phyloP scores from a whole-genome alignment of 2,113 vertebrate genomes.

The Hymenochirus boettgeri region DNA sequence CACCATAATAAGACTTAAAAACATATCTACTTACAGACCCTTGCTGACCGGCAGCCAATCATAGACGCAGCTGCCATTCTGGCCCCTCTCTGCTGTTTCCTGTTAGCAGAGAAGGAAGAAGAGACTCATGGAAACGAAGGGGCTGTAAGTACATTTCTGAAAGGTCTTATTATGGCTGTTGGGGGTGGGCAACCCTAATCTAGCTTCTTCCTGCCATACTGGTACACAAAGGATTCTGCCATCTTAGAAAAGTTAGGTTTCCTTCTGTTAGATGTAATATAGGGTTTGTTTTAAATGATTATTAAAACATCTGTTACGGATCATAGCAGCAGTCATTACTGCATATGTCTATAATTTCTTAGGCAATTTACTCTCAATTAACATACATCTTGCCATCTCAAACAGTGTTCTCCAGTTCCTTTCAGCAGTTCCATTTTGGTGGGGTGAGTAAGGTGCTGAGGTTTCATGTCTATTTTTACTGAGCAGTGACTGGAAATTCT shows the following conservation, averaged over 20 bases:
- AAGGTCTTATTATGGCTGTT: no score
- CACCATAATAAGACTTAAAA: no score
- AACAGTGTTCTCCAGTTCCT: background rate
- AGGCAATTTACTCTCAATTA: constrained; percentile 2
- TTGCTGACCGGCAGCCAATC: no score
- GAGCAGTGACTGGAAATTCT: background rate
- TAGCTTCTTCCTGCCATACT: no score
- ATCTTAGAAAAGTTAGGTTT: background rate
- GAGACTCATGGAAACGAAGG: no score
- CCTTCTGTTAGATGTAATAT: background rate
- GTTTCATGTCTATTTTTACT: background rate
- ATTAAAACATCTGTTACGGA: background rate
- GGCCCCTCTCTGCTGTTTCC: no score
- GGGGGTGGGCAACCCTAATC: no score
- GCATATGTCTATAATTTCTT: background rate
- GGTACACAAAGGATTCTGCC: no score
- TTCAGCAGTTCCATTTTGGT: background rate
- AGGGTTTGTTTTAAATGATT: background rate
- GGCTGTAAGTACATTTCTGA: no score
- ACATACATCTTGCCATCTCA: background rate
- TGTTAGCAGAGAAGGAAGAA: no score
- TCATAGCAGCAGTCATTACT: background rate
- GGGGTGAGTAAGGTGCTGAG: background rate
- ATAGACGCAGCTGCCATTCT: no score
- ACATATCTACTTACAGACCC: no score